Evolutionary conservation across 2,797 vertebrate genomes (phyloP).

Genomic region (Toxotes lorentzi): DNA sequence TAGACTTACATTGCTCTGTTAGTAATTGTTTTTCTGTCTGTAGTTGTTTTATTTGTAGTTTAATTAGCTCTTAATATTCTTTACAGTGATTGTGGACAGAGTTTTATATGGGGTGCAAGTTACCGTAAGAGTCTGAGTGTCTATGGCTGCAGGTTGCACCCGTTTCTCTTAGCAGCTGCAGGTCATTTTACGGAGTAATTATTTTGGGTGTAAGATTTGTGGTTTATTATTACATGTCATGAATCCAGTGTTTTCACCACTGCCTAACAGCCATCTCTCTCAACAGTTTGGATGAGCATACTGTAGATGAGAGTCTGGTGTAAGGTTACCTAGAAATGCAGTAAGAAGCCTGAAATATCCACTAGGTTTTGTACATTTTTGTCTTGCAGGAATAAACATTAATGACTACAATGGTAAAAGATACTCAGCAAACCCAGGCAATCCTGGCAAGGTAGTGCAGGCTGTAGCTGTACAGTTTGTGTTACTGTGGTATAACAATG

Average conservation of each 20-base stretch:
- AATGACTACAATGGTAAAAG: not conserved
- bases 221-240: constrained; percentile 2
- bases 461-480: constrained; percentile 26
- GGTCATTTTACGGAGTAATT: constrained; percentile 6
- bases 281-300: not conserved
- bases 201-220: constrained; percentile 18
- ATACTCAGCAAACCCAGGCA: constrained; percentile 4
- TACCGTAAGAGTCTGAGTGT: not conserved
- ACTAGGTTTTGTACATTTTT: constrained; percentile 7
- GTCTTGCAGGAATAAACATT: constrained; percentile 19
- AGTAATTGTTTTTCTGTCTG: not conserved
- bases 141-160: not conserved
- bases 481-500: constrained; percentile 24
- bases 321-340: not conserved
- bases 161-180: constrained; percentile 13
- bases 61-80: not conserved
- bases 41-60: too few species aligned
- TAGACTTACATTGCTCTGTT: not conserved
- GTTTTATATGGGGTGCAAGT: not conserved
- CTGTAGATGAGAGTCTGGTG: not conserved
- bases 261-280: not conserved
- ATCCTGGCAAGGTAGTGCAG: constrained; percentile 10
- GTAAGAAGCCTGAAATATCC: not conserved
- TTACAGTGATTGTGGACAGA: not conserved
- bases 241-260: not conserved